A percentile compares a stretch with the other conserved stretches of the same genome.
Conservation (phyloP, 2,113 vertebrate genomes). For the Strix aluco region DNA sequence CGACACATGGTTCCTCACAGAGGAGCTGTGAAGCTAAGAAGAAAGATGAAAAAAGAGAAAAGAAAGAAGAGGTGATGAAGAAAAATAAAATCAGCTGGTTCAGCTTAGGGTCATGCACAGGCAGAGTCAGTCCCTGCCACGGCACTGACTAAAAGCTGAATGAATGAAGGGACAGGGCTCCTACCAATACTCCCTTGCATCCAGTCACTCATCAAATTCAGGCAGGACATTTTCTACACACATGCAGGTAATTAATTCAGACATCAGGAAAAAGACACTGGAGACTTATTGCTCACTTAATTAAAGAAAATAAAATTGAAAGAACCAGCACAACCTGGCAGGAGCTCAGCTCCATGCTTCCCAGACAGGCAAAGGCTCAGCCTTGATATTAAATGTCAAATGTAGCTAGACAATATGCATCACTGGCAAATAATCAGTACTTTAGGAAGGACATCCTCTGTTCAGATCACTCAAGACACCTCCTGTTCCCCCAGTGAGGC, state of each 20-base stretch:
- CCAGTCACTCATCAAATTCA: neutral
- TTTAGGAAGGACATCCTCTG: neutral
- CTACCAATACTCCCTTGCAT: neutral
- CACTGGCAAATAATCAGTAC: neutral
- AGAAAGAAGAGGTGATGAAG: neutral
- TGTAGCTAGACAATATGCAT: neutral
- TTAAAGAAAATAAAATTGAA: neutral
- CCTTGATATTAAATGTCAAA: neutral
- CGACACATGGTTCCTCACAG: neutral
- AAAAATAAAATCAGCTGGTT: neutral
- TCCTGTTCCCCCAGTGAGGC: neutral
- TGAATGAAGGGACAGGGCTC: neutral
- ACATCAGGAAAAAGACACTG: neutral
- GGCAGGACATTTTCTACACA: neutral
- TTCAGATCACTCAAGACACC: neutral
- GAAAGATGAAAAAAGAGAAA: neutral
- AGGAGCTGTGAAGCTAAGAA: neutral
- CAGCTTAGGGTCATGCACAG: neutral
- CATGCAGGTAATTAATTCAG: neutral
- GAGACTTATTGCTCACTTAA: neutral
- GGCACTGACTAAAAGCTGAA: neutral
- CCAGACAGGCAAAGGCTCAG: neutral
- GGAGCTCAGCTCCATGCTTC: neutral
- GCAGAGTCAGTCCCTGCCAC: neutral
- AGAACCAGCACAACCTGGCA: neutral